Percentiles rank a stretch among this genome's conserved stretches.
Evolutionary conservation across 2,888 invertebrate genomes (phyloP).

Genomic region (Acanthosoma haemorrhoidale): DNA sequence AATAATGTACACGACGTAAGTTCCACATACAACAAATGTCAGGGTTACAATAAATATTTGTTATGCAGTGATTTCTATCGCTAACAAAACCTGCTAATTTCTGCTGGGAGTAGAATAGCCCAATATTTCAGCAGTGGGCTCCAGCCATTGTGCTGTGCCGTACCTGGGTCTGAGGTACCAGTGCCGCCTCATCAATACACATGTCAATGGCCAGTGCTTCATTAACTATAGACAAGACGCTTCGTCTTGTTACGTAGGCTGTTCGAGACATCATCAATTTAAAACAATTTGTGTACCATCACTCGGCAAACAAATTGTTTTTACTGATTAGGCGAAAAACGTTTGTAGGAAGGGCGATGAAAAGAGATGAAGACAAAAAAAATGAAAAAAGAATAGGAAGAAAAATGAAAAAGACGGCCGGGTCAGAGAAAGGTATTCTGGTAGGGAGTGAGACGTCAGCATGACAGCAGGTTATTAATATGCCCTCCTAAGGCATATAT

Average conservation of each 20-base stretch:
- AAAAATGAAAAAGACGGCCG: neutral
- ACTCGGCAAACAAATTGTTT: conserved; percentile 10
- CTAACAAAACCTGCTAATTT: no score
- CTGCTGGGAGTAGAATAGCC: no score
- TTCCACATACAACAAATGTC: no score
- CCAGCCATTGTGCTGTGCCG: neutral
- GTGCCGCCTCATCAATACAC: neutral
- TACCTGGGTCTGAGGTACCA: neutral
- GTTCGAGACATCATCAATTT: neutral
- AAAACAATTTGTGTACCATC: conserved; percentile 12
- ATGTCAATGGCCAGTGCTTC: neutral
- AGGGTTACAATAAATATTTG: no score
- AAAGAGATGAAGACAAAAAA: no score
- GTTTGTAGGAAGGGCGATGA: no score
- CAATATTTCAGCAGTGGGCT: neutral
- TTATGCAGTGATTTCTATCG: no score
- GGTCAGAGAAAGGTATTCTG: neutral
- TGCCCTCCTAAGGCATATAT: no score
- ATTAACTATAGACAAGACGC: neutral
- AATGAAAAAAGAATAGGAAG: no score
- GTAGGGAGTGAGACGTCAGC: neutral
- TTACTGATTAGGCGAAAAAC: conserved; percentile 9
- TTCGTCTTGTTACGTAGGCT: neutral
- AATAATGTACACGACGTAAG: no score
- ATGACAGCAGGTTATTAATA: neutral